These are phyloP conservation scores for Rhagoletis zephyria DNA, from an alignment of 1,140 invertebrate genomes.

Conservation along the genomic window DNA sequence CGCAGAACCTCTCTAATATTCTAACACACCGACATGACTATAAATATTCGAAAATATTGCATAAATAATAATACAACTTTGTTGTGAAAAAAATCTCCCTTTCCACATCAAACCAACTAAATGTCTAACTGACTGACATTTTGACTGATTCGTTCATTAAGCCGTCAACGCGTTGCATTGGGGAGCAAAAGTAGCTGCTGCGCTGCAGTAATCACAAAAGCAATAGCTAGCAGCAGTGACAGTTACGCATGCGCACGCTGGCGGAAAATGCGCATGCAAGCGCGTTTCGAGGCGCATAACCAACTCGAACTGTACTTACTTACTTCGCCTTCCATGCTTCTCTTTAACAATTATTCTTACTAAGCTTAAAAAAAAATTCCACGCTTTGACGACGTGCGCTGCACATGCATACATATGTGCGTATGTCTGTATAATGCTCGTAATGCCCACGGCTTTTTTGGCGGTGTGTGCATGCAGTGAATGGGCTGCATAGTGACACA, in stretches of 20 bases:
- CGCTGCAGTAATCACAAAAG: not conserved
- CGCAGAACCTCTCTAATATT: slow-evolving; percentile 3
- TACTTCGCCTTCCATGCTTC: not conserved
- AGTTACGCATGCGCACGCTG: slow-evolving; percentile 21
- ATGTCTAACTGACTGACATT: slow-evolving; percentile 46
- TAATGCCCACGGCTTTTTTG: not conserved
- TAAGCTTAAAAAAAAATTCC: not conserved
- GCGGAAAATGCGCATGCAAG: not conserved
- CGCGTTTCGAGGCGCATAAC: not conserved
- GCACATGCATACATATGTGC: not conserved
- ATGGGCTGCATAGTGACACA: slow-evolving; percentile 4
- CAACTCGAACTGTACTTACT: not conserved
- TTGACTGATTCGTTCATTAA: slow-evolving; percentile 51
- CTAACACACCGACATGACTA: not conserved
- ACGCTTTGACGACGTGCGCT: slow-evolving; percentile 6
- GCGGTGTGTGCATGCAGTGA: not conserved
- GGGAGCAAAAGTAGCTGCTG: not conserved
- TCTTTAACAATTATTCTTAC: not conserved
- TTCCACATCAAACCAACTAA: not conserved
- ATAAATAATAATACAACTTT: slow-evolving; percentile 29
- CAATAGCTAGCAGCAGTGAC: not conserved
- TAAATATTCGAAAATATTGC: slow-evolving; percentile 11
- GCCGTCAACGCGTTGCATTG: slow-evolving; percentile 29
- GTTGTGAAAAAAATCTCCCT: not conserved
- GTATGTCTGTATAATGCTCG: not conserved